Evolutionary conservation across 2,797 vertebrate genomes (phyloP).

Genomic region (Spondyliosoma cantharus): DNA sequence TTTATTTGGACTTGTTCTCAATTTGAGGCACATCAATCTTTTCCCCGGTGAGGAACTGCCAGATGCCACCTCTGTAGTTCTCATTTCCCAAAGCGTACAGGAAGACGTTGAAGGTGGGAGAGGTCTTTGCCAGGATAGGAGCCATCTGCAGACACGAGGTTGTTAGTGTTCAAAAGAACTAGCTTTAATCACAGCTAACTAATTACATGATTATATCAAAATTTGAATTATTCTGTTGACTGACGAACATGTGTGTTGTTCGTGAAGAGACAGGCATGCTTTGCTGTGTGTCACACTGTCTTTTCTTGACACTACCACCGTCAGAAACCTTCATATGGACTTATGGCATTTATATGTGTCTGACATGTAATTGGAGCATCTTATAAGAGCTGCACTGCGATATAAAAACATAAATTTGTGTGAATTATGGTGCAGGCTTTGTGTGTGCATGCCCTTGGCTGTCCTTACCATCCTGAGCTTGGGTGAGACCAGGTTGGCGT

Average conservation of each 20-base stretch:
- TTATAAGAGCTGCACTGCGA: background rate
- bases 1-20: slow-evolving; percentile 92
- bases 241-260: background rate
- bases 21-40: slow-evolving; percentile 87
- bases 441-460: background rate
- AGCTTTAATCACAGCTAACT: background rate
- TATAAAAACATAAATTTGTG: background rate
- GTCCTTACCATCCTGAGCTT: slow-evolving; percentile 93
- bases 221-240: background rate
- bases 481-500: slow-evolving; percentile 89
- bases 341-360: background rate
- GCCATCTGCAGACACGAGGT: slow-evolving; percentile 86
- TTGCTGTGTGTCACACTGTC: background rate
- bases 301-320: background rate
- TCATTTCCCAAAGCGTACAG: slow-evolving; percentile 93
- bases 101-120: slow-evolving; percentile 90
- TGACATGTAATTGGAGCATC: background rate
- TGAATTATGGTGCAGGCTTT: background rate
- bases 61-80: slow-evolving; percentile 91
- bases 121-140: slow-evolving; percentile 92
- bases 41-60: slow-evolving; percentile 92
- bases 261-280: background rate
- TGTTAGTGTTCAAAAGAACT: background rate
- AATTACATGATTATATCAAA: background rate
- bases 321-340: background rate